These are phyloP conservation scores for Hypocryptadius cinnamomeus DNA, from an alignment of 2,113 vertebrate genomes.

Conservation along the genomic window DNA sequence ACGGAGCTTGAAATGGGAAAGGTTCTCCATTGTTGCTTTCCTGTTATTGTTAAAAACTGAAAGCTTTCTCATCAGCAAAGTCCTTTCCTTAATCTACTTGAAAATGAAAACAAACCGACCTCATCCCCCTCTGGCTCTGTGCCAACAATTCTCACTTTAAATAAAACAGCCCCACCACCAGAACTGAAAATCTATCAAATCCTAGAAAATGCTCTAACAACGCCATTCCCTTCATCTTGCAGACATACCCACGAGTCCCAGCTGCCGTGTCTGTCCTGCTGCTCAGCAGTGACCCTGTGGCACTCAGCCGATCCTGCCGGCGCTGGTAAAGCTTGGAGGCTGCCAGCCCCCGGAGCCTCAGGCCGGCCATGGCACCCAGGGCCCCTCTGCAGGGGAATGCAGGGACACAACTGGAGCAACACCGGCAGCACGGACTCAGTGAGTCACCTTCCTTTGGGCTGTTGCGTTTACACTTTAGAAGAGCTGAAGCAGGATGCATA, in stretches of 20 bases:
- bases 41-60: constrained; percentile 58
- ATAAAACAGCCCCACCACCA: background rate
- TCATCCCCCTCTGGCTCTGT: background rate
- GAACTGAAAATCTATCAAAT: background rate
- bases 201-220: background rate
- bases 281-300: background rate
- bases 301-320: constrained; percentile 53
- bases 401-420: background rate
- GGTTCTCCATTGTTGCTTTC: constrained; percentile 32
- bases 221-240: background rate
- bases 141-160: background rate
- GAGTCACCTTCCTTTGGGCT: constrained; percentile 56
- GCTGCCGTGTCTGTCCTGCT: background rate
- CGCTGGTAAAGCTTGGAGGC: constrained; percentile 63
- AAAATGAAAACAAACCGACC: constrained; percentile 6
- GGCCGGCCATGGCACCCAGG: constrained; percentile 45
- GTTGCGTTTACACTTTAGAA: background rate
- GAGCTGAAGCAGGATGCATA: background rate
- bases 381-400: background rate
- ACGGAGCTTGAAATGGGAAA: background rate
- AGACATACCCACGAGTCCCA: constrained; percentile 46
- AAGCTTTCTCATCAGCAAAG: constrained; percentile 11
- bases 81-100: background rate
- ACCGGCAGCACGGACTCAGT: background rate
- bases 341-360: constrained; percentile 42